These are phyloP conservation scores for Brachionus rubens DNA, from an alignment of 1,140 invertebrate genomes.

Conservation along the genomic window DNA sequence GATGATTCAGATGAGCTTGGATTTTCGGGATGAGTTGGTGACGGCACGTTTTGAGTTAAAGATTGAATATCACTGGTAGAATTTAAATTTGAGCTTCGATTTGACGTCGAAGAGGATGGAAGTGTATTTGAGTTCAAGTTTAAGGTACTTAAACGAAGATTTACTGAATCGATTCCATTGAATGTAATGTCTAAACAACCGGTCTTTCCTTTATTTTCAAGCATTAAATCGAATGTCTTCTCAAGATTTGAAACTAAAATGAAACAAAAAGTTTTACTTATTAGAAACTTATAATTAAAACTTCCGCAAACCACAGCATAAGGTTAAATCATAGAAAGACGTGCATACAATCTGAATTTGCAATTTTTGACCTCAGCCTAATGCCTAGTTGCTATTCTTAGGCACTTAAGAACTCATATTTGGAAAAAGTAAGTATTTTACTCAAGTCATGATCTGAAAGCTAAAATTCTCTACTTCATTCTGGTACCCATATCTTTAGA, in stretches of 20 bases:
- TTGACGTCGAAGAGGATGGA: not conserved
- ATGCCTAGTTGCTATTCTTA: no score
- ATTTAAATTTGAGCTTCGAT: not conserved
- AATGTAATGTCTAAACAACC: constrained; percentile 16
- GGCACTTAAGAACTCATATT: no score
- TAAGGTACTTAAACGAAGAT: not conserved
- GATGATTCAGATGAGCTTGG: not conserved
- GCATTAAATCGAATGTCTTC: constrained; percentile 41
- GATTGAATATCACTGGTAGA: not conserved
- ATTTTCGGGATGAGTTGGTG: not conserved
- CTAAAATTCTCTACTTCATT: no score
- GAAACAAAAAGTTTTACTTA: not conserved
- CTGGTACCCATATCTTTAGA: no score
- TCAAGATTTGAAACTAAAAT: constrained; percentile 25
- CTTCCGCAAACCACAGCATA: no score
- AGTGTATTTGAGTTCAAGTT: not conserved
- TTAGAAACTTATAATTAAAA: no score
- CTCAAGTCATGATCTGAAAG: no score
- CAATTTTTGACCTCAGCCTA: no score
- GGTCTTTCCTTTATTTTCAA: constrained; percentile 40
- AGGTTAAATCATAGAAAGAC: no score
- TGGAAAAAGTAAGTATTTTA: no score
- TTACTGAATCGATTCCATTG: constrained; percentile 26
- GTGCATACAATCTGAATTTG: no score
- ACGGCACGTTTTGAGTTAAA: not conserved